Base-by-base conservation (phyloP, 1,140 invertebrate species). In the Temnothorax longispinosus region DNA sequence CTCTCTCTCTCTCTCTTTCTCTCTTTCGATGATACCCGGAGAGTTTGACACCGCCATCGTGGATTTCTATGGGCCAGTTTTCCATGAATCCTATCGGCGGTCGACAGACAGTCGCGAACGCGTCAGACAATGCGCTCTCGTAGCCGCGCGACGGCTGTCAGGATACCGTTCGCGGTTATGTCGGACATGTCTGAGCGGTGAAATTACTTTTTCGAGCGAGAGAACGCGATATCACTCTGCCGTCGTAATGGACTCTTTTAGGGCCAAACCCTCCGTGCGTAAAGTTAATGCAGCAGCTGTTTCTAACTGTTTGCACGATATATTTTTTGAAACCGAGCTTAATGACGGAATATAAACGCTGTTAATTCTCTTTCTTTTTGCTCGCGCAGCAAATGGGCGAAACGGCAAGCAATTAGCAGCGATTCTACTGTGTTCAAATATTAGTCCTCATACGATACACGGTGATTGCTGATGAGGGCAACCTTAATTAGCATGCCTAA, bases 81-180 rank as follows among this genome's bases (percentile, higher is more conserved):
- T 92, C 64, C 89, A 89, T 93, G 92, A 93, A 93, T 93, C 89
- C 86, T 93, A 93, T 93, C 92, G 85, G 85, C 62, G 84, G 80
- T 21, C 87, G 87, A 87, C 92, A 90, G 87, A 86, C 92, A 91
- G 85, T 82, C 62, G 71, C 82, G 65, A 87, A 86, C 87, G 76
- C 76, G 82, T 78, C 60, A 27, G 52, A 91, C 87, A 90, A 88
- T 88, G 72, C 82, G 15, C 41, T 74, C 67, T 41, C 77, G 35
- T 27, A 62, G 13, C 62, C n/a, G 62, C 58, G 27, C 77, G 69
- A 75, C 80, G 69, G 54, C 69, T 84, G 80, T 84, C 80, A 74
- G 69, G 44, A 84, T 81, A 35, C 67, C 27, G 54, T 82, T 21
- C 27, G 67, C 78, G 41, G 65, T 18, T 32, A 74, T 47, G 54